A percentile compares a stretch with the other conserved stretches of the same genome.
Evolutionary conservation across 2,113 vertebrate genomes (phyloP).

Genomic region (Rana temporaria): DNA sequence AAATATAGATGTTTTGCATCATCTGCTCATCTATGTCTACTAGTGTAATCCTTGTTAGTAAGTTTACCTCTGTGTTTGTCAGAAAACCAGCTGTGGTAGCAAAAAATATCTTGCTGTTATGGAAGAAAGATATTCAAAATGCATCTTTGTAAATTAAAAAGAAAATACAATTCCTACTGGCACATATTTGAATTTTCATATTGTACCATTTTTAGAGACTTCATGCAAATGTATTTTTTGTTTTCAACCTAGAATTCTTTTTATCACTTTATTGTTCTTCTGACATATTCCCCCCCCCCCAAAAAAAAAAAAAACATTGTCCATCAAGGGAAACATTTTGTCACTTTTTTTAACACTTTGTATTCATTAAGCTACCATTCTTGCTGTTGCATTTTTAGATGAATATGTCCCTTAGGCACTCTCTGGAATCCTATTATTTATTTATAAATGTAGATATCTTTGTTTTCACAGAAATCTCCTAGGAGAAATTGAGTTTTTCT

Average conservation of each 20-base stretch:
- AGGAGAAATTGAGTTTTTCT: conserved; percentile 12
- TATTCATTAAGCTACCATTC: not conserved
- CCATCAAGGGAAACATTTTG: not conserved
- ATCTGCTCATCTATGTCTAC: not conserved
- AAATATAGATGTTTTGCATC: not conserved
- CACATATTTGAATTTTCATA: not conserved
- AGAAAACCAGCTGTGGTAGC: not conserved
- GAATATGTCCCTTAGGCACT: conserved; percentile 2
- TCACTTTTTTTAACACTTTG: conserved; percentile 6
- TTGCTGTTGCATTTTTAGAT: not conserved
- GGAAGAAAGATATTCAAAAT: not conserved
- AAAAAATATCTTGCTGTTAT: not conserved
- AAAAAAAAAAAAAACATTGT: not conserved
- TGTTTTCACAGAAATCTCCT: conserved; percentile 24
- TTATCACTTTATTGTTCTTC: not conserved
- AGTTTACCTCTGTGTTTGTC: not conserved
- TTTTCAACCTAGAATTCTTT: no score
- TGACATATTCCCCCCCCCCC: not conserved
- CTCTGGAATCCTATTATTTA: conserved; percentile 1
- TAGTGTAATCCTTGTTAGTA: no score
- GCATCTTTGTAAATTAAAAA: not conserved
- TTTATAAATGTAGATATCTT: conserved; percentile 43
- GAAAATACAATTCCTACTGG: not conserved
- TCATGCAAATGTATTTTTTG: no score
- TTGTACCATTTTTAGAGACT: no score